Base-by-base conservation (phyloP, 2,113 vertebrate genomes). In the Microcebus murinus region DNA sequence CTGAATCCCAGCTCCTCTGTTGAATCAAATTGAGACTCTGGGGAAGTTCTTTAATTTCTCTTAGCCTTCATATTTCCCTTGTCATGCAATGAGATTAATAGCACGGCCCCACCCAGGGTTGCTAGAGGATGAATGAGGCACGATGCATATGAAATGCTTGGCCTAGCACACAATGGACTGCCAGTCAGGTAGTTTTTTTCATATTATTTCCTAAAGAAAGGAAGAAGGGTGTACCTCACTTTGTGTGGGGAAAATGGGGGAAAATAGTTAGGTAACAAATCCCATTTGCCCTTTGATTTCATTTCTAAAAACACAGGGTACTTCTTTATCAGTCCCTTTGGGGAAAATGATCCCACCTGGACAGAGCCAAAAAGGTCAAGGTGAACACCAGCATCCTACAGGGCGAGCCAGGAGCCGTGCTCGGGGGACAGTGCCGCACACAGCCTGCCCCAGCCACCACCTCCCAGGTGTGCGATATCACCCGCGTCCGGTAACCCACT, bases 141-240 rank as follows among this genome's bases (percentile, higher is more conserved):
- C 1, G 1, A 12, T 4, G 1, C 17, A n/a, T 8, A 21, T 4
- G 59, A 85, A 52, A 55, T n/a, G 52, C 21, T 21, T 1, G 39
- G 61, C 34, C 65, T 13, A 25, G 67, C 9, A 34, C 42, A 6
- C 6, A 29, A 52, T 42, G 27, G 39, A 48, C 45, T 31, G 15
- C 15, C 0, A 1, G 15, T 48, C 17, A 39, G 34, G 23, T 2
- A 31, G 48, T 88, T 50, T 67, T 67, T 50, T 4, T 63, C 39
- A 8, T 17, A 57, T 55, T 31, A n/a, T 52, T 88, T 85, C 90
- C 86, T 65, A 55, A 73, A 91, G 79, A 87, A 89, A 80, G 45
- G 25, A 48, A 95, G 6, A 20, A 34, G n/a, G 1, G n/a, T 18
- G 4, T 13, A 34, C n/a, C 48, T 90, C 50, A n/a, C 34, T 77